These are phyloP conservation scores for Trachythela sp. DNA, from an alignment of 64 coral and sea anemone species.

Conservation along the genomic window DNA sequence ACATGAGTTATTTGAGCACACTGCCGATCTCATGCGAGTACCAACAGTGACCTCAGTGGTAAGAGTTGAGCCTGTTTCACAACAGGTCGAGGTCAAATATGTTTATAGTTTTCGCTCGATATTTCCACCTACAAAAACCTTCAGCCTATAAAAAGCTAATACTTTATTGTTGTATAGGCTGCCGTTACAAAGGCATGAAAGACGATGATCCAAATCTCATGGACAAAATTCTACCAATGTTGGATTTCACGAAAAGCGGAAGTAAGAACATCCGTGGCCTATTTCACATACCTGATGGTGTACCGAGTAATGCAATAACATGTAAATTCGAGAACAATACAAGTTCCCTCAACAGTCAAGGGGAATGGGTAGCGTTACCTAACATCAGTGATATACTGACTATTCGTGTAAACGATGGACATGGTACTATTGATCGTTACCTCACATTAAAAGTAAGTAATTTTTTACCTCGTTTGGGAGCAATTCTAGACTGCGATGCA, in stretches of 20 bases:
- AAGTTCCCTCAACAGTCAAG: background rate
- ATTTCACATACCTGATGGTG: background rate
- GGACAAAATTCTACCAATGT: background rate
- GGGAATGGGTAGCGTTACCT: background rate
- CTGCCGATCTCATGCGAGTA: too few relatives aligned
- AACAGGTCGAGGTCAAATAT: too few relatives aligned
- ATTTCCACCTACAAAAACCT: too few relatives aligned
- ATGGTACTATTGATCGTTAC: background rate
- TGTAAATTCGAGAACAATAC: background rate
- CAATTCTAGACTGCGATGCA: too few relatives aligned
- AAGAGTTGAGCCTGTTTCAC: too few relatives aligned
- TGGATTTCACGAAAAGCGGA: background rate
- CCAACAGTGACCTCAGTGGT: too few relatives aligned
- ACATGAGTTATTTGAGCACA: too few relatives aligned
- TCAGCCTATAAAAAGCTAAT: too few relatives aligned
- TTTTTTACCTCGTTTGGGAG: background rate
- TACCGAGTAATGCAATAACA: background rate
- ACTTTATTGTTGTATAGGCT: too few relatives aligned
- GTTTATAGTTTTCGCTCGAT: too few relatives aligned
- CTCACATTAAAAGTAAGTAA: background rate
- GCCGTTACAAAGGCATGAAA: background rate
- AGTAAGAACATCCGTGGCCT: background rate
- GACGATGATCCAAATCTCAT: background rate
- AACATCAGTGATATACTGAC: background rate
- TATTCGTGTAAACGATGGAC: background rate